Base-by-base conservation (phyloP, 23 tunicate genomes). In the Halocynthia roretzi region DNA sequence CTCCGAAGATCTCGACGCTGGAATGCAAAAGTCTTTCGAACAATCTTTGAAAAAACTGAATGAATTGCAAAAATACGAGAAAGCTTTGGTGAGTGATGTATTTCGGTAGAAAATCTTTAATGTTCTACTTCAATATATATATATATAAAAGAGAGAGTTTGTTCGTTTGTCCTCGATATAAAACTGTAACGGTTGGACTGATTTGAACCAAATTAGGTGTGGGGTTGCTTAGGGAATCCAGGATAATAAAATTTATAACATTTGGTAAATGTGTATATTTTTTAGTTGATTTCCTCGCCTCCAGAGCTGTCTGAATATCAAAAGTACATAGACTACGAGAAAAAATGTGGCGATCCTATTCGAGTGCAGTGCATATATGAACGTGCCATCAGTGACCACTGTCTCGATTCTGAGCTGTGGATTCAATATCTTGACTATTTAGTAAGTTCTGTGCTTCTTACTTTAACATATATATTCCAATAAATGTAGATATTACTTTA, bases 351-450 rank as follows among this genome's bases (percentile, higher is more conserved):
- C 53, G 81, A 87, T 56, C 85, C 89, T 15, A 82, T 83, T 12
- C 52, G 94, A 50, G 70, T 87, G 5, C 89, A 81, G 55, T 80
- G 89, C 55, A 73, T 87, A 6, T 93, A 87, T 61, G 98, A 93
- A 53, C 83, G 98, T 48, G 89, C 94, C 4, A 56, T 87, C 18
- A 81, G 76, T 31, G 89, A 83, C 20, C 80, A 87, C 72, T 93
- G 98, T 54, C 77, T 93, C 6, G 77, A 84, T 56, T 62, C 94
- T 12, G 82, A 83, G 49, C 76, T 93, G 8, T 93, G 98, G 98
- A 23, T 54, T 14, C 85, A 87, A 11, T 93, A 87, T 63, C 71
- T 93, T 6, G 76, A 75, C 11, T 86, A 86, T 63, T 60, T 92
- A 79, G 97, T 91, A 71, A 67, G 71, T 53, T 21, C n/a, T 60